These are phyloP conservation scores for Parazoanthus swiftii DNA, from an alignment of 92 coral and sea anemone genomes.

Conservation along the genomic window DNA sequence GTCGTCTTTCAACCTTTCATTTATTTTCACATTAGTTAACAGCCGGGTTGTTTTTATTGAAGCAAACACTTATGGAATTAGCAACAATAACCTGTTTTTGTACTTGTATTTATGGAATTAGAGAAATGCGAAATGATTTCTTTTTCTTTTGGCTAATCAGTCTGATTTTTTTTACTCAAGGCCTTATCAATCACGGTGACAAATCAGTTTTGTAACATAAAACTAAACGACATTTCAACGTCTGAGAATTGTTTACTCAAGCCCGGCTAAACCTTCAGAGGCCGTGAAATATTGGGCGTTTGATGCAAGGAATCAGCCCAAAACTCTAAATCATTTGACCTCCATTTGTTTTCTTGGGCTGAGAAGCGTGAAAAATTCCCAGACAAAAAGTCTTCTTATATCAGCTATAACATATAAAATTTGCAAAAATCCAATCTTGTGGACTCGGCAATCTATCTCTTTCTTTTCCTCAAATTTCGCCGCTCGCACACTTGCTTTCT, in stretches of 20 bases:
- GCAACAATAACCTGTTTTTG: too few species aligned
- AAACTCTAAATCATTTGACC: neutral
- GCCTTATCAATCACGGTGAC: neutral
- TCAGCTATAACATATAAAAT: neutral
- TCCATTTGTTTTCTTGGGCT: neutral
- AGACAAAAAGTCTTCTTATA: neutral
- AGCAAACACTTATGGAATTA: neutral
- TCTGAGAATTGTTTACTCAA: constrained; percentile 8
- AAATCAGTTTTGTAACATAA: neutral
- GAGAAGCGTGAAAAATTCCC: neutral
- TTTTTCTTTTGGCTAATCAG: neutral
- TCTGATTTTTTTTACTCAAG: neutral
- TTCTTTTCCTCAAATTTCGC: neutral
- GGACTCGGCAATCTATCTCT: neutral
- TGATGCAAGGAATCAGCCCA: neutral
- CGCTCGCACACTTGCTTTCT: too few species aligned
- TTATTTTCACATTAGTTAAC: neutral
- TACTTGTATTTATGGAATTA: neutral
- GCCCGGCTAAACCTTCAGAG: neutral
- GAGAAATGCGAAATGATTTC: neutral
- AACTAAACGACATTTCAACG: neutral
- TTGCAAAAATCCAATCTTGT: neutral
- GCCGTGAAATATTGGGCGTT: neutral
- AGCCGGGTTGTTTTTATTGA: neutral
- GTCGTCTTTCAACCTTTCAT: neutral